Conservation (phyloP, 2,113 vertebrate species). For the Rana temporaria region DNA sequence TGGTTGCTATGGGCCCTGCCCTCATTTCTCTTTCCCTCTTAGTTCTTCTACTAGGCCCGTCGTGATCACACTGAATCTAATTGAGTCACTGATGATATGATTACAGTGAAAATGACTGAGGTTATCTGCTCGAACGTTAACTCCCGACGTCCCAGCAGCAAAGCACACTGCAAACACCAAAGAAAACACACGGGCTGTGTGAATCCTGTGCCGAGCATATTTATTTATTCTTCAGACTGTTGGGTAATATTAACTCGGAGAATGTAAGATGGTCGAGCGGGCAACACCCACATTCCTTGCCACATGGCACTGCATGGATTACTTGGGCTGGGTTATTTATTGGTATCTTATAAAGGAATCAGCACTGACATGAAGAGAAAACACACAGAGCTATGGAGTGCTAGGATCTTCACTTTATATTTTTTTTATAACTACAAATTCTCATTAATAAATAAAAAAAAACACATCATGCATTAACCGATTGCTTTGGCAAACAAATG, state of each 20-base stretch:
- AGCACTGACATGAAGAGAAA: not conserved
- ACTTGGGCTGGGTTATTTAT: not conserved
- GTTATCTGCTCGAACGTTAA: not conserved
- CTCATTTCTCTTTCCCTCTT: too few species aligned
- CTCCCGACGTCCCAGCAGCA: not conserved
- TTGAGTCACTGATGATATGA: not conserved
- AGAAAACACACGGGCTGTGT: not conserved
- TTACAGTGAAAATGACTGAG: not conserved
- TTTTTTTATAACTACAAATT: too few species aligned
- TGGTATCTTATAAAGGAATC: not conserved
- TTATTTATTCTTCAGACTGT: conserved; percentile 12
- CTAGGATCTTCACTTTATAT: too few species aligned
- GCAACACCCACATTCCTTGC: conserved; percentile 30
- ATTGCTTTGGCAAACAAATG: too few species aligned
- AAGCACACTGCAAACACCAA: not conserved
- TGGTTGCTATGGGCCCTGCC: too few species aligned
- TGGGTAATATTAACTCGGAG: conserved; percentile 31
- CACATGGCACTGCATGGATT: not conserved
- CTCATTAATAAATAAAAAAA: too few species aligned
- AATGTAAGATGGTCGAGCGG: not conserved
- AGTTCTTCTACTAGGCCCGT: not conserved
- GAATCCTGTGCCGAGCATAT: not conserved
- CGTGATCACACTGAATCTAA: not conserved
- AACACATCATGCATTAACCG: too few species aligned
- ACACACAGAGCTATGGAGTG: too few species aligned